Percentiles rank a stretch among this genome's conserved stretches.
These are phyloP conservation scores for Nyctibius bracteatus DNA, from an alignment of 2,113 vertebrate species.

Conservation along the genomic window DNA sequence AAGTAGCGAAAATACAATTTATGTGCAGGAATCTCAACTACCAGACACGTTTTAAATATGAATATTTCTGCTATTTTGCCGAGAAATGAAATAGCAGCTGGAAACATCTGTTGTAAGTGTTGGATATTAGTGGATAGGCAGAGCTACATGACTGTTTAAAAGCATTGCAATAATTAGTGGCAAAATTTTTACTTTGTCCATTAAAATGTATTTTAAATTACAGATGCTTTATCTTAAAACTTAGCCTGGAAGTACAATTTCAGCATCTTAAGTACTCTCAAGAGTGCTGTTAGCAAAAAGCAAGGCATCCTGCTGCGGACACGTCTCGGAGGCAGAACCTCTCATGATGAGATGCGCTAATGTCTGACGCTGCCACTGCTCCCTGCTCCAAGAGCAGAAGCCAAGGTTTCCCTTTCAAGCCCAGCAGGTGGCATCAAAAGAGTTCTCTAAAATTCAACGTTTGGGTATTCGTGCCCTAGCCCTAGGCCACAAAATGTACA, in stretches of 20 bases:
- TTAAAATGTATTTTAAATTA: neutral
- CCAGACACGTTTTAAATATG: neutral
- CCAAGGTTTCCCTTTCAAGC: neutral
- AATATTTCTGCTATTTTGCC: neutral
- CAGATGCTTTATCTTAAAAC: neutral
- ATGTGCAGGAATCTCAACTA: neutral
- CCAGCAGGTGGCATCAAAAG: slow-evolving; percentile 50
- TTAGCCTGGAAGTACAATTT: neutral
- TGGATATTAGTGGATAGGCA: neutral
- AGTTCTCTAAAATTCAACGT: neutral
- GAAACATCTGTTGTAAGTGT: neutral
- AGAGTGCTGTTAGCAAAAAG: neutral
- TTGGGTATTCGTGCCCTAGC: neutral
- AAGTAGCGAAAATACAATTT: neutral
- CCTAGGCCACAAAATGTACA: neutral
- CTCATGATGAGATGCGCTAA: neutral
- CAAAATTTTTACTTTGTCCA: neutral
- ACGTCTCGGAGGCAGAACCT: neutral
- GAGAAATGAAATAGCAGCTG: neutral
- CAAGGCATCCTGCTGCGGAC: neutral
- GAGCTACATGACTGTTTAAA: neutral
- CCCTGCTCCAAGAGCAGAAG: neutral
- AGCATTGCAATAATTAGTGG: neutral
- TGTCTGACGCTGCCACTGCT: neutral
- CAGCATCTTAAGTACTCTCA: neutral